These are phyloP conservation scores for Lepidocyrtoides sp. DNA, from an alignment of 2,888 invertebrate species.

Conservation along the genomic window DNA sequence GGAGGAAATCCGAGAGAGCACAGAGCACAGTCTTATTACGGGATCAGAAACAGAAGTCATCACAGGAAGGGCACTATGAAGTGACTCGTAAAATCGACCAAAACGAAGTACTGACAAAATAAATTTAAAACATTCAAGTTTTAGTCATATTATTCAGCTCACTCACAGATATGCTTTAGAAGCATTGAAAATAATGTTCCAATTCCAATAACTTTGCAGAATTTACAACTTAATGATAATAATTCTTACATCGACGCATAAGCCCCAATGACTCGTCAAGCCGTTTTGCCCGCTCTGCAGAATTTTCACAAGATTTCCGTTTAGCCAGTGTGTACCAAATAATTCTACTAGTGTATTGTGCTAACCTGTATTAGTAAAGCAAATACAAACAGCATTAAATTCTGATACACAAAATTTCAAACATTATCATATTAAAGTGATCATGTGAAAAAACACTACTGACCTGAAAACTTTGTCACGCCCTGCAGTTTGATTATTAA, in stretches of 20 bases:
- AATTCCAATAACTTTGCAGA: conserved; percentile 82
- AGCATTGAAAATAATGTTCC: no score
- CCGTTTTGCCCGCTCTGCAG: conserved; percentile 92
- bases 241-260: conserved; percentile 93
- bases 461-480: conserved; percentile 85
- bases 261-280: conserved; percentile 94
- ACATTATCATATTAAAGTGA: no score
- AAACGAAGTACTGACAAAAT: conserved; percentile 91
- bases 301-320: conserved; percentile 89
- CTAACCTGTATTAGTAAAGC: no score
- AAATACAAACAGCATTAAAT: conserved; percentile 77
- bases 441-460: no score
- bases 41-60: conserved; percentile 90
- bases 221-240: background rate
- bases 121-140: background rate
- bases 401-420: background rate
- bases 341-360: conserved; percentile 94
- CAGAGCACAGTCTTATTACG: conserved; percentile 92
- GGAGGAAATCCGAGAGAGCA: conserved; percentile 93
- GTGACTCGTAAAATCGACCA: conserved; percentile 94
- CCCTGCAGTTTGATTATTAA: conserved; percentile 85
- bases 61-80: conserved; percentile 90
- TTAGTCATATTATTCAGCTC: no score
- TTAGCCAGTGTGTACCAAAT: conserved; percentile 93
- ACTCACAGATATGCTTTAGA: no score